Evolutionary conservation across 2,888 invertebrate species (phyloP).

Genomic region (Ophion costatus): DNA sequence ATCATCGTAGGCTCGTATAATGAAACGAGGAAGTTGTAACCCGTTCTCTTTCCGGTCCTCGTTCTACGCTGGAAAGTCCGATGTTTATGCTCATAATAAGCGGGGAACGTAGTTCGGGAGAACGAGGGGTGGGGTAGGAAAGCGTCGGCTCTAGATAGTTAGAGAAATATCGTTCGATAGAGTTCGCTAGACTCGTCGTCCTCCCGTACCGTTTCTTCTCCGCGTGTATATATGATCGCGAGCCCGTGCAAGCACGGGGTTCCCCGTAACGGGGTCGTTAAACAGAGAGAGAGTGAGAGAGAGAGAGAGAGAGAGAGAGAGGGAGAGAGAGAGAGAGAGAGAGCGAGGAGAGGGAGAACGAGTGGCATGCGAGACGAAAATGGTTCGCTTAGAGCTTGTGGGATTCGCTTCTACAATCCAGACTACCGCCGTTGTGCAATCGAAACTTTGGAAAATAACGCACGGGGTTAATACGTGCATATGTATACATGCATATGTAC

Average conservation of each 20-base stretch:
- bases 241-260: neutral
- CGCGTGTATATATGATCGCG: slow-evolving; percentile 22
- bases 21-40: slow-evolving; percentile 62
- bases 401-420: slow-evolving; percentile 34
- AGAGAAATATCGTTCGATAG: slow-evolving; percentile 82
- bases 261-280: slow-evolving; percentile 62
- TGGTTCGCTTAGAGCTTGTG: slow-evolving; percentile 56
- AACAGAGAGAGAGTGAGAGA: slow-evolving; percentile 24
- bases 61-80: slow-evolving; percentile 57
- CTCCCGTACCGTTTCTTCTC: slow-evolving; percentile 22
- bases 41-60: slow-evolving; percentile 42
- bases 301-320: too few species aligned
- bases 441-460: slow-evolving; percentile 77
- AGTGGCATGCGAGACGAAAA: slow-evolving; percentile 54
- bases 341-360: too few species aligned
- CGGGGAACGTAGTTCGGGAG: slow-evolving; percentile 62
- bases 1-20: slow-evolving; percentile 63
- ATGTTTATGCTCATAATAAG: slow-evolving; percentile 75
- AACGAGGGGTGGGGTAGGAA: slow-evolving; percentile 45
- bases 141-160: slow-evolving; percentile 77
- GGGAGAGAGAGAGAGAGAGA: too few species aligned
- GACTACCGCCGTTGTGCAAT: slow-evolving; percentile 72
- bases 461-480: slow-evolving; percentile 1
- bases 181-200: slow-evolving; percentile 72
- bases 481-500: neutral